Percentiles rank a stretch among this genome's conserved stretches.
Evolutionary conservation across 1,140 invertebrate species (phyloP).

Genomic region (Vanessa atalanta): DNA sequence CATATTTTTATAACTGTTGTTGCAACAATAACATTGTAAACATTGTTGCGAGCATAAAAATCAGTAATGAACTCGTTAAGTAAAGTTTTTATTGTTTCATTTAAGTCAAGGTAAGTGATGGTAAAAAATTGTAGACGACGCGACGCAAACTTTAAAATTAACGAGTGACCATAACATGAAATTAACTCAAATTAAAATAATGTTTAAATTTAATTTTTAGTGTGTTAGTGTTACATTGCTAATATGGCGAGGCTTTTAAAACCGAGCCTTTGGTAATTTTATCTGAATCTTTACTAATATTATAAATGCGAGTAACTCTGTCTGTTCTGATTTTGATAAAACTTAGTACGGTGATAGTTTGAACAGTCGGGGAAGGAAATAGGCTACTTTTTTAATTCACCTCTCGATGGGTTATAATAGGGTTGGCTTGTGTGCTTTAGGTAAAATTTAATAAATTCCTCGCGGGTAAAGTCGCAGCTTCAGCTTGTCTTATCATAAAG

Average conservation of each 20-base stretch:
- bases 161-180: slow-evolving; percentile 20
- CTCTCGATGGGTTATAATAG: no score
- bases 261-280: no score
- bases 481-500: no score
- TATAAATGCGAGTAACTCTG: no score
- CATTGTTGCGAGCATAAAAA: slow-evolving; percentile 14
- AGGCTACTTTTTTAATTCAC: no score
- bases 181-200: slow-evolving; percentile 22
- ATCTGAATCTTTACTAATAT: no score
- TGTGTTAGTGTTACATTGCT: slow-evolving; percentile 21
- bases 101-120: slow-evolving; percentile 18
- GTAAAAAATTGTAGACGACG: slow-evolving; percentile 25
- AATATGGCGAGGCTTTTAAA: not conserved
- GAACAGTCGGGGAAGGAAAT: no score
- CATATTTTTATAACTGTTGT: slow-evolving; percentile 9
- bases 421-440: no score
- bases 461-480: no score
- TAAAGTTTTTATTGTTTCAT: slow-evolving; percentile 19
- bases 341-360: no score
- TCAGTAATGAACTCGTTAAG: not conserved
- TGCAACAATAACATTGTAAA: not conserved
- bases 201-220: not conserved
- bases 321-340: no score
- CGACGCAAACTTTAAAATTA: slow-evolving; percentile 32
- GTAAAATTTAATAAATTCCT: no score